phyloP scores from a whole-genome alignment of 2,888 invertebrate species.

The Malachius bipustulatus region DNA sequence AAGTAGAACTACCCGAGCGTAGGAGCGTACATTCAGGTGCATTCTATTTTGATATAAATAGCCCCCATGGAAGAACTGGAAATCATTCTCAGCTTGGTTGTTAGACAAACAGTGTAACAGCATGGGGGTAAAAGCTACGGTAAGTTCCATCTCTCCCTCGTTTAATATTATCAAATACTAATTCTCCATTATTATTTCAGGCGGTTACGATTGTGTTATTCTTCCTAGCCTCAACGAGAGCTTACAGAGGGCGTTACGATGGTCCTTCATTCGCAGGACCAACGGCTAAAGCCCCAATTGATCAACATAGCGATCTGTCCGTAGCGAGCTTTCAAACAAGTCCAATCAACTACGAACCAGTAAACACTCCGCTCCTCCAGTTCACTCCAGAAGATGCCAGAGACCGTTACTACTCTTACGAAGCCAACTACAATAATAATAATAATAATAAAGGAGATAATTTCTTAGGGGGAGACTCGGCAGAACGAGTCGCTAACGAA shows the following conservation, averaged over 20 bases:
- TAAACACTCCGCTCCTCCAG: not conserved
- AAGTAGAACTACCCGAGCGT: too few species aligned
- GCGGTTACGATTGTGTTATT: too few species aligned
- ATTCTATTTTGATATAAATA: too few species aligned
- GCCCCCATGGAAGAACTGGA: too few species aligned
- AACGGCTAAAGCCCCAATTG: too few species aligned
- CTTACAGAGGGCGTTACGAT: not conserved
- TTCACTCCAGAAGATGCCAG: not conserved
- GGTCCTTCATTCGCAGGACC: too few species aligned
- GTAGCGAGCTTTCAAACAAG: too few species aligned
- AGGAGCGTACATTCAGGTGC: too few species aligned
- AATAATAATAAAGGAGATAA: conserved; percentile 6
- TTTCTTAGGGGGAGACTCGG: conserved; percentile 4
- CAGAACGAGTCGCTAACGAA: conserved; percentile 6
- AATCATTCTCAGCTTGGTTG: conserved; percentile 21
- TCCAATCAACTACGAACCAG: not conserved
- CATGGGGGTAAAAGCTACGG: conserved; percentile 20
- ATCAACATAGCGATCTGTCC: too few species aligned
- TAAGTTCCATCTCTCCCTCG: conserved; percentile 10
- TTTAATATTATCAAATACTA: too few species aligned
- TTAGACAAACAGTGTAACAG: conserved; percentile 15
- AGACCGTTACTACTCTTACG: not conserved
- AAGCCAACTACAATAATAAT: not conserved
- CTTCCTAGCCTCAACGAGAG: too few species aligned
- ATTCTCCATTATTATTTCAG: too few species aligned